Percentiles rank a stretch among this genome's conserved stretches.
phyloP scores from a whole-genome alignment of 2,113 vertebrate species.

The Syrrhaptes paradoxus region DNA sequence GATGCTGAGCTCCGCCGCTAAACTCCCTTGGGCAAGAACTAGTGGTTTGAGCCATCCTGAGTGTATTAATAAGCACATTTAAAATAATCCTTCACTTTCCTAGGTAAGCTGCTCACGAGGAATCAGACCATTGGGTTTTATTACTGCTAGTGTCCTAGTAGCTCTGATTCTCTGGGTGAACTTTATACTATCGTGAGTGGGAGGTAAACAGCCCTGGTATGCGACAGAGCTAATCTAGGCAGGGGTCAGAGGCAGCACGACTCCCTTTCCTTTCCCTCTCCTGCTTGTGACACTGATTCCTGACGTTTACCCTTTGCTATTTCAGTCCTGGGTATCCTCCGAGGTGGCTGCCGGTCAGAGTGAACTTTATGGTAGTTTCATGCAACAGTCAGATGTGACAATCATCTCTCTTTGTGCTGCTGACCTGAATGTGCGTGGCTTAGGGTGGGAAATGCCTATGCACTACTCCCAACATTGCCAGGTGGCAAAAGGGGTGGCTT shows the following conservation, averaged over 20 bases:
- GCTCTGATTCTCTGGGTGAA: not conserved
- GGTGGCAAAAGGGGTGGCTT: not conserved
- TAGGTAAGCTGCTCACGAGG: not conserved
- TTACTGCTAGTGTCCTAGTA: not conserved
- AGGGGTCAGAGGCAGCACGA: not conserved
- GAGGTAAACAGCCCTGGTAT: not conserved
- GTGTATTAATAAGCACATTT: not conserved
- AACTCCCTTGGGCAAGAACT: not conserved
- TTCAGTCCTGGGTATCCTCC: not conserved
- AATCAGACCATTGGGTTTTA: not conserved
- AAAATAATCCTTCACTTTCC: constrained; percentile 5
- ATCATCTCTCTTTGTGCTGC: not conserved
- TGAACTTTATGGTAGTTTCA: not conserved
- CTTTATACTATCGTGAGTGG: not conserved
- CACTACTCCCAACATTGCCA: not conserved
- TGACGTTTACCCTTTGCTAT: not conserved
- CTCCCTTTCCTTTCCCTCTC: not conserved
- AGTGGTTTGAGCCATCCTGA: not conserved
- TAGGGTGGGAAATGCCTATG: not conserved
- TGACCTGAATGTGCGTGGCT: not conserved
- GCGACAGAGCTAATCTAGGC: constrained; percentile 4
- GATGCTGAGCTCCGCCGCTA: constrained; percentile 10
- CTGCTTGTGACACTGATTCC: not conserved
- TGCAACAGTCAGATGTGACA: not conserved
- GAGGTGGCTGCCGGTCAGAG: accelerated